Evolutionary conservation across 2,797 vertebrate species (phyloP).

Genomic region (Oceanodroma leucorhoa): DNA sequence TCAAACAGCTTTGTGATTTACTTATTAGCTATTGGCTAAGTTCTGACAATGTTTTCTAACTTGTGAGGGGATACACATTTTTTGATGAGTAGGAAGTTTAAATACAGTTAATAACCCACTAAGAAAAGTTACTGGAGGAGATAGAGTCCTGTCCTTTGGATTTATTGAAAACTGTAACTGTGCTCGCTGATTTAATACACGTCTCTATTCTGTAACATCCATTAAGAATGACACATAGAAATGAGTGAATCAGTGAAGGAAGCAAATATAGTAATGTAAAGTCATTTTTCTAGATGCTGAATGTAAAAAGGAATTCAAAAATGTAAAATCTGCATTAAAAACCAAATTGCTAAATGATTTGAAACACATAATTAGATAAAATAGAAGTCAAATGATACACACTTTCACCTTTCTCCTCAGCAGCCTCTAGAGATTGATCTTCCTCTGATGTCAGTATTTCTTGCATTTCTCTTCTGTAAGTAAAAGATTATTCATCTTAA

Average conservation of each 20-base stretch:
- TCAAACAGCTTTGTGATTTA: background rate
- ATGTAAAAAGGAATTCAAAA: background rate
- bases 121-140: background rate
- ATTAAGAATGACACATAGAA: background rate
- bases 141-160: background rate
- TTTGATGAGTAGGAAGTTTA: background rate
- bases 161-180: background rate
- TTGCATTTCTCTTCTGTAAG: conserved; percentile 65
- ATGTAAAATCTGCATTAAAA: background rate
- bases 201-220: background rate
- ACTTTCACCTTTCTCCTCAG: conserved; percentile 18
- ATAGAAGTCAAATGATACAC: background rate
- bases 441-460: conserved; percentile 44
- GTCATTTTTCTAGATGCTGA: background rate
- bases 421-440: background rate
- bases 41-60: background rate
- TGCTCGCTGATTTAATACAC: background rate
- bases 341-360: background rate
- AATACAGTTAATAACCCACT: background rate
- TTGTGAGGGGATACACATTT: background rate
- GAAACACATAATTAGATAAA: background rate
- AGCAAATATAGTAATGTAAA: background rate
- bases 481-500: conserved; percentile 11
- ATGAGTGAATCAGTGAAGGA: background rate
- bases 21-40: background rate